Percentiles rank a stretch among this genome's conserved stretches.
Evolutionary conservation across 2,797 vertebrate species (phyloP).

Genomic region (Hippocampus kuda): DNA sequence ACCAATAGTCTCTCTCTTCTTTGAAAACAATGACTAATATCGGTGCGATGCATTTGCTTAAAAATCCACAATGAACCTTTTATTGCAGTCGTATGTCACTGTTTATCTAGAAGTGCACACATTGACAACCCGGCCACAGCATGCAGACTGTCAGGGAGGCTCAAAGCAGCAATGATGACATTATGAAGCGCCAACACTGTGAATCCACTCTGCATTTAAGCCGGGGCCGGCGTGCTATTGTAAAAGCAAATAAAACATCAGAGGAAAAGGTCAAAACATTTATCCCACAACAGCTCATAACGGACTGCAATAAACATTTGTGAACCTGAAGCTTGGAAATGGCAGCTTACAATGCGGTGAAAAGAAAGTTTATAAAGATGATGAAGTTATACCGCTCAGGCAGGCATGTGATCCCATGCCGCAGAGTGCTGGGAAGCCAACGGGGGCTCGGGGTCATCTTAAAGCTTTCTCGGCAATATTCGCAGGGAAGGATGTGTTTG

Average conservation of each 20-base stretch:
- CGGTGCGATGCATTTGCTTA: no score
- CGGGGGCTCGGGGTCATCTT: constrained; percentile 57
- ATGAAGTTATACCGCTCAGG: constrained; percentile 12
- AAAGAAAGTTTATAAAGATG: background rate
- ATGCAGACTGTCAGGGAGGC: no score
- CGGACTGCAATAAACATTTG: background rate
- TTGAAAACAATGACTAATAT: no score
- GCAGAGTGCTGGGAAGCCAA: constrained; percentile 7
- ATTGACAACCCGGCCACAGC: background rate
- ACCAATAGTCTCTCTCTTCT: no score
- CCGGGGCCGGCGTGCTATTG: background rate
- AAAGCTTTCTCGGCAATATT: constrained; percentile 45
- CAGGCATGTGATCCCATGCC: constrained; percentile 55
- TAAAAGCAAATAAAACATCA: constrained; percentile 3
- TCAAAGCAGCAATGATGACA: background rate
- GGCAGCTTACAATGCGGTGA: background rate
- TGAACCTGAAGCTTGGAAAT: background rate
- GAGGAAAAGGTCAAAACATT: background rate
- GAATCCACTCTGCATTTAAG: background rate
- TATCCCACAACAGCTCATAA: background rate
- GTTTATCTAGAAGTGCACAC: background rate
- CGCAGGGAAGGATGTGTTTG: constrained; percentile 53
- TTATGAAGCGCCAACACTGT: background rate
- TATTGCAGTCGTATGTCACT: background rate
- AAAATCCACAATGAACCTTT: no score